Evolutionary conservation across 2,888 invertebrate genomes (phyloP).

Genomic region (Julus scanicus): DNA sequence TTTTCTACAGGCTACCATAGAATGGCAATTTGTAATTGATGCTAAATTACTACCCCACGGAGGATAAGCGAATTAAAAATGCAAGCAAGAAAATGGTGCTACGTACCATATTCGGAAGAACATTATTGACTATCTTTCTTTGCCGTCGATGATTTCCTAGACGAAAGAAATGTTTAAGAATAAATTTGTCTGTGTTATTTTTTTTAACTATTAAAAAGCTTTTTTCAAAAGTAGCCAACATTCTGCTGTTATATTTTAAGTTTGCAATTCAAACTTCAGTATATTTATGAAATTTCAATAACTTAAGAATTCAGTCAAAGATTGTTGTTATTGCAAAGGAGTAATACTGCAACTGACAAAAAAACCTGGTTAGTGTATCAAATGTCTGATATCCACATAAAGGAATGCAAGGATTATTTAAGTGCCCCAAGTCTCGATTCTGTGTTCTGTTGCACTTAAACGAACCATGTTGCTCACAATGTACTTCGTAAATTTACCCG

Average conservation of each 20-base stretch:
- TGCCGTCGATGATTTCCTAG: no score
- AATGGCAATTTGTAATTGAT: slow-evolving; percentile 11
- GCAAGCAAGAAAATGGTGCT: neutral
- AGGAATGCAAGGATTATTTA: no score
- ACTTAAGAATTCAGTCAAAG: no score
- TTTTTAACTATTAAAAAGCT: neutral
- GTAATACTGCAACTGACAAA: no score
- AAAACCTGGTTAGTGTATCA: no score
- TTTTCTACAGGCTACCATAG: slow-evolving; percentile 28
- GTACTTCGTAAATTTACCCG: no score
- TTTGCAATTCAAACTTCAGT: neutral
- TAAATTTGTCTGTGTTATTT: neutral
- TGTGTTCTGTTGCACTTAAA: no score
- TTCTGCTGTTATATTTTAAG: neutral
- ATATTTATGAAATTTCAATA: neutral
- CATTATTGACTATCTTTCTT: neutral
- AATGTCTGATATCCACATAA: no score
- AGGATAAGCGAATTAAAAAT: neutral
- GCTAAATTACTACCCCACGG: slow-evolving; percentile 3
- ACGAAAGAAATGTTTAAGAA: no score
- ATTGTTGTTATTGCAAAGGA: no score
- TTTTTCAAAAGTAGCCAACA: neutral
- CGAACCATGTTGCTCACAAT: no score
- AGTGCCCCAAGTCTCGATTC: no score
- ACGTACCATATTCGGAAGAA: neutral